Base-by-base conservation (phyloP, 2,113 vertebrate genomes). In the Clinocottus analis region DNA sequence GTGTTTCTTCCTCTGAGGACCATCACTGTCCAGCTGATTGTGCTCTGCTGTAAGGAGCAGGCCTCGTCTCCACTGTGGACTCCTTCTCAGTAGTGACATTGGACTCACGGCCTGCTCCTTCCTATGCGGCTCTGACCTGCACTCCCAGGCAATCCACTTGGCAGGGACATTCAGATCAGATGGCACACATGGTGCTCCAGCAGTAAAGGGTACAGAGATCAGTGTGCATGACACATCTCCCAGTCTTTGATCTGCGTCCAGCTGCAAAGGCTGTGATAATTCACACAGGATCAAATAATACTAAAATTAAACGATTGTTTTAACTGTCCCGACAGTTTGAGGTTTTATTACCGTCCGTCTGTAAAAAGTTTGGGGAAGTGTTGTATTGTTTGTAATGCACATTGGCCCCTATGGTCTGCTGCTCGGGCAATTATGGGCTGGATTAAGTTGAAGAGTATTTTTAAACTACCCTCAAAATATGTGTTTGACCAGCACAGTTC, bases 221-320 rank as follows among this genome's bases (percentile, higher is more conserved):
- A 80, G 74, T 47, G 37, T 49, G 33, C 65, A 55, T 3, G n/a
- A 78, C 72, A 71, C 56, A 3, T 72, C 33, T 29, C 63, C 37
- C 41, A 17, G n/a, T 53, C 76, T 82, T 75, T 91, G 67, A 89
- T 82, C 66, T 17, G 71, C 17, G 4, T 83, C 84, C 87, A 86
- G 37, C 62, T 59, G 35, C 55, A 72, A 39, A 58, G 66, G 59
- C 51, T 2, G 1, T 6, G 37, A 80, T 58, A 4, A 66, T 68
- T 90, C 79, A 83, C 83, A 82, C 1, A 17, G 72, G 82, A 89
- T 87, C 77, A 73, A 82, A 86, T 85, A 59, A 76, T 78, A 61
- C 58, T 33, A 16, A 25, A 8, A 78, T 79, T 73, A 69, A 80
- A 80, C 0, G 0, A 14, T 11, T 14, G 17, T 12, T 49, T 13